Base-by-base conservation (phyloP, 2,888 invertebrate genomes). In the Rhopalosiphum nymphaeae region DNA sequence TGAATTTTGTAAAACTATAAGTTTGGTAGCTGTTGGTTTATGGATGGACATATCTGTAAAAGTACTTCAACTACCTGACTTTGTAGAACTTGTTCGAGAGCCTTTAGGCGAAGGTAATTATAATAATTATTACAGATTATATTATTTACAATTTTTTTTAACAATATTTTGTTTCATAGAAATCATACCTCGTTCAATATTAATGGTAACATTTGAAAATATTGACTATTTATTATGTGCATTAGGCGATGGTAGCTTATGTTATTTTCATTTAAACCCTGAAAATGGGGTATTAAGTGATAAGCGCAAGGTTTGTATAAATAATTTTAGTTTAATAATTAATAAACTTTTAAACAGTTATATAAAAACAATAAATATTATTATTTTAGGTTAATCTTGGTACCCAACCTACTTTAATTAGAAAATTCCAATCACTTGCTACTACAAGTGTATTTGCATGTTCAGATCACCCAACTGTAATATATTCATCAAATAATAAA, bases 401-500 rank as follows among this genome's bases (percentile, higher is more conserved):
- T 91, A 99, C 99, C 0, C 99, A 99, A 96, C 99, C 99, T 29
- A 99, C 99, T 0, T 98, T 98, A 29, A 96, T 99, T 94, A 97
- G 98, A 95, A 98, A 98, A 16, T 99, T 99, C 96, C 97, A 98
- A 95, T 98, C 98, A 0, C 96, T 98, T 92, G 98, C 98, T 29
- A 99, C 99, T 0, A 98, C 98, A 36, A 99, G 99, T 96, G 99
- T 99, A 67, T 99, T 99, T 96, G 99, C 99, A 46, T 99, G 99
- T 96, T 99, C 99, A 0, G 99, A 99, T 96, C 97, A 99, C 91
- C 99, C 99, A 0, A 99, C 99, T 0, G 99, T 99, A 29, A 99
- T 99, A 95, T 99, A 99, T 96, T 99, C 99, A 11, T 99, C 99
- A n/a, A 99, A 99, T 96, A 99, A 99, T 96, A 99, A 99, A 96